Evolutionary conservation across 37 sponge, comb jelly and placozoan genomes (phyloP).

Genomic region (Beroe forskalii): DNA sequence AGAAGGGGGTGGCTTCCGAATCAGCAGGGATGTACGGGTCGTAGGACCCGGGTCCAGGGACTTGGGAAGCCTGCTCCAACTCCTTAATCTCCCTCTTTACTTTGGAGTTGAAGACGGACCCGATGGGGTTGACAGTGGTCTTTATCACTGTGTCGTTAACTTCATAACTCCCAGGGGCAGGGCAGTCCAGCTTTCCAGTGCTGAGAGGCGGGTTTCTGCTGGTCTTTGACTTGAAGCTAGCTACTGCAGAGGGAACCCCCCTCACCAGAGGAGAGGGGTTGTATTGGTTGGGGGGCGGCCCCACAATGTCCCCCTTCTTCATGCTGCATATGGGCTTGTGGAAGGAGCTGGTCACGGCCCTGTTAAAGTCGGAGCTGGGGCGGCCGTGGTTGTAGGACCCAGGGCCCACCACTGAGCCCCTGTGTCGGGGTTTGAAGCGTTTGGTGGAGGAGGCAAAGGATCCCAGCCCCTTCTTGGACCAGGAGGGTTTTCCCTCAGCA

Average conservation of each 20-base stretch:
- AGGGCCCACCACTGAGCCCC: conserved; percentile 10
- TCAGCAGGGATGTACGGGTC: conserved; percentile 39
- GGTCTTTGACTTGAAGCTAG: conserved; percentile 23
- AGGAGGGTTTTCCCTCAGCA: conserved; percentile 15
- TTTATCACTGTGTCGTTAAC: conserved; percentile 70
- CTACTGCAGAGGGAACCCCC: conserved; percentile 2
- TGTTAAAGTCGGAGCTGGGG: conserved; percentile 31
- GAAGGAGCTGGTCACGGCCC: conserved; percentile 43
- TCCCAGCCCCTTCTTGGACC: conserved; percentile 63
- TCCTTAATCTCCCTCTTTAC: conserved; percentile 62
- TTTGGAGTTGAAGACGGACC: conserved; percentile 76
- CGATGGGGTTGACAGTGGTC: conserved; percentile 62
- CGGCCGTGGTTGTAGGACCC: conserved; percentile 42
- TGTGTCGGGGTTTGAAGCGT: not conserved
- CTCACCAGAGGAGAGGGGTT: not conserved
- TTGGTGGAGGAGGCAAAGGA: conserved; percentile 60
- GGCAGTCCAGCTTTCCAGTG: not conserved
- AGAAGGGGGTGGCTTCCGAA: conserved; percentile 44
- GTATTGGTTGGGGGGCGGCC: conserved; percentile 55
- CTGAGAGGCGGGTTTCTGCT: not conserved
- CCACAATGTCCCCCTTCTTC: not conserved
- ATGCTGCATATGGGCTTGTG: conserved; percentile 23
- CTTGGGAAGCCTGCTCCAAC: conserved; percentile 51
- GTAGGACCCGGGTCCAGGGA: conserved; percentile 84
- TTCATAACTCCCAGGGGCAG: conserved; percentile 77